Evolutionary conservation across 2,113 vertebrate species (phyloP).

Genomic region (Calidris pugnax): DNA sequence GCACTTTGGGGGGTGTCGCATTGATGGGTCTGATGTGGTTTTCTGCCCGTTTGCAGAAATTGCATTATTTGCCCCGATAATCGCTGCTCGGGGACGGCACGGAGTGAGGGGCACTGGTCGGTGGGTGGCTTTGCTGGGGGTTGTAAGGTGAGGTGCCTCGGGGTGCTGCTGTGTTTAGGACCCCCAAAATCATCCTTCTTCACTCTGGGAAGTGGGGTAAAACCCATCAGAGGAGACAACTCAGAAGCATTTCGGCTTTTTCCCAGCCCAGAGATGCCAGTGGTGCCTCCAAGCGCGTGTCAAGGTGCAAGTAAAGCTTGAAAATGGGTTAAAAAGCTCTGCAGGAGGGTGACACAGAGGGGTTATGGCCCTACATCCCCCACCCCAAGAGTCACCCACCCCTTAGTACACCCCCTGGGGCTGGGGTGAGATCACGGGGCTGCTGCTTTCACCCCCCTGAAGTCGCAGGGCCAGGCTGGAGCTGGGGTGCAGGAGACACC

Average conservation of each 20-base stretch:
- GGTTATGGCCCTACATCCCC: neutral
- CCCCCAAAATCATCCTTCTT: neutral
- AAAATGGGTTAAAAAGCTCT: neutral
- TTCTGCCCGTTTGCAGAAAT: neutral
- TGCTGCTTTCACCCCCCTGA: neutral
- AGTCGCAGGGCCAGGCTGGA: neutral
- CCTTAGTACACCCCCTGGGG: neutral
- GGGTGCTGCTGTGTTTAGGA: neutral
- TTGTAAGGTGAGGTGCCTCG: neutral
- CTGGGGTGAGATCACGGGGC: accelerated
- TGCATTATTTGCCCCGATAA: accelerated
- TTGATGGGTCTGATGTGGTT: accelerated
- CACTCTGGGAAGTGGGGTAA: accelerated
- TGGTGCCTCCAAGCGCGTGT: accelerated
- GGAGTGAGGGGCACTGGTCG: accelerated
- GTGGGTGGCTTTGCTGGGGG: neutral
- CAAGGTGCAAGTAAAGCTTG: accelerated
- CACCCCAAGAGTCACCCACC: neutral
- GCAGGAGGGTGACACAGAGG: accelerated
- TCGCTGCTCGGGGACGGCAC: accelerated
- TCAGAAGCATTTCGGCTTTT: neutral
- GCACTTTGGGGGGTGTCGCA: accelerated
- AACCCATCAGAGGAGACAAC: accelerated
- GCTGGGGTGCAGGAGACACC: neutral
- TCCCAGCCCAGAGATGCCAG: accelerated